Percentiles rank a stretch among this genome's conserved stretches.
Evolutionary conservation across 2,888 invertebrate genomes (phyloP).

Genomic region (Rhabditophanes sp.): DNA sequence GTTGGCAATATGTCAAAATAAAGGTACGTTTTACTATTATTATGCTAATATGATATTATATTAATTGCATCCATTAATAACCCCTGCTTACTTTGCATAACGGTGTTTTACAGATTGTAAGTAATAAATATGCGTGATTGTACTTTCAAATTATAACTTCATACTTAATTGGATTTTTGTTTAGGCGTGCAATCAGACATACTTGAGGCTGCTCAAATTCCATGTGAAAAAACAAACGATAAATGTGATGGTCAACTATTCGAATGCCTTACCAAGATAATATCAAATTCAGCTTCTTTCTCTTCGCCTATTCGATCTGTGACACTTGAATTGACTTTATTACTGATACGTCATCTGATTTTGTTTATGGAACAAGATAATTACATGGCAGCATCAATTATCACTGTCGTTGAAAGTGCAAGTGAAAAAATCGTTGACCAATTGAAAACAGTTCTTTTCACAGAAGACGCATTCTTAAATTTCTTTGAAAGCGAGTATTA

Average conservation of each 20-base stretch:
- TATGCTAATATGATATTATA: slow-evolving; percentile 3
- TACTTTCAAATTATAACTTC: neutral
- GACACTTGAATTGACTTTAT: slow-evolving; percentile 71
- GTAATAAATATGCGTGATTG: slow-evolving; percentile 1
- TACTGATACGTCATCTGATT: slow-evolving; percentile 59
- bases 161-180: slow-evolving; percentile 4
- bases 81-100: slow-evolving; percentile 2
- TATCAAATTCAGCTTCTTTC: too few species aligned
- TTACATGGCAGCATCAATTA: slow-evolving; percentile 46
- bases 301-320: slow-evolving; percentile 75
- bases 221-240: slow-evolving; percentile 11
- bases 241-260: too few species aligned
- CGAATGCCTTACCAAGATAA: too few species aligned
- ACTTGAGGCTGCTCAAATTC: slow-evolving; percentile 21
- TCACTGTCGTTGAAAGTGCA: slow-evolving; percentile 8
- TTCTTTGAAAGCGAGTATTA: slow-evolving; percentile 96
- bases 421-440: slow-evolving; percentile 41
- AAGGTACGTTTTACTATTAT: slow-evolving; percentile 54
- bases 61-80: slow-evolving; percentile 6
- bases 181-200: slow-evolving; percentile 15
- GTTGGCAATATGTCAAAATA: slow-evolving; percentile 79
- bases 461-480: slow-evolving; percentile 91
- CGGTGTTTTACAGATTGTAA: neutral
- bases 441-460: slow-evolving; percentile 48
- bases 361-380: slow-evolving; percentile 46